Evolutionary conservation across 2,113 vertebrate genomes (phyloP), one percentile per base, ranked within the genome.

Genomic region (Oreocharis arfaki): DNA sequence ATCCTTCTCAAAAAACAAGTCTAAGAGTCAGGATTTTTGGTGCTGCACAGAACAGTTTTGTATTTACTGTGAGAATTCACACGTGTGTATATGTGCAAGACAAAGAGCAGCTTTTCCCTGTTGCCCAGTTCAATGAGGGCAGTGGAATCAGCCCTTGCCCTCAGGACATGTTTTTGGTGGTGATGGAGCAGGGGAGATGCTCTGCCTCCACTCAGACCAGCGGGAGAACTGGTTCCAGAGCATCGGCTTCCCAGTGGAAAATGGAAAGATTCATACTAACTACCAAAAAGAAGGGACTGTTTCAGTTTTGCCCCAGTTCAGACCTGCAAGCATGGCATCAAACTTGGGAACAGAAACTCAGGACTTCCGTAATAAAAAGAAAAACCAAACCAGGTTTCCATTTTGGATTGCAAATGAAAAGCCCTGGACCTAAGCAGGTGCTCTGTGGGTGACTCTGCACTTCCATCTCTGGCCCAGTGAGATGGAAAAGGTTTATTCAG

Each of bases 381-480:
- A 87, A 8, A n/a, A n/a, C n/a, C 22, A 84, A n/a, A 7, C 11
- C 49, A 30, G 13, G 9, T 67, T 89, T 75, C 22, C 4, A 9
- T 28, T 86, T 75, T 6, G 10, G 33, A 24, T 23, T 76, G 57
- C 37, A 69, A 65, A 60, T 64, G 19, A 47, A 87, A 76, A 16
- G 27, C 23, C 13, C 44, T 46, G 50, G 26, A 59, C 30, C 6
- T 35, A 14, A 68, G 41, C 17, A 7, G 26, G 55, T 35, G 21
- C 42, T 82, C 64, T 2, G 1, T 4, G 52, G 33, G 39, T 30
- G 24, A 65, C 33, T 67, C 37, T 67, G 76, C 23, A 14, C 22
- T 77, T 89, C 57, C 30, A 55, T 6, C 3, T 0, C n/a, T 50
- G 49, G 9, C 56, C 53, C 2, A 3, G 35, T 0, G 10, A 71